These are phyloP conservation scores for Prosapia bicincta DNA, from an alignment of 2,888 invertebrate species.

Conservation along the genomic window DNA sequence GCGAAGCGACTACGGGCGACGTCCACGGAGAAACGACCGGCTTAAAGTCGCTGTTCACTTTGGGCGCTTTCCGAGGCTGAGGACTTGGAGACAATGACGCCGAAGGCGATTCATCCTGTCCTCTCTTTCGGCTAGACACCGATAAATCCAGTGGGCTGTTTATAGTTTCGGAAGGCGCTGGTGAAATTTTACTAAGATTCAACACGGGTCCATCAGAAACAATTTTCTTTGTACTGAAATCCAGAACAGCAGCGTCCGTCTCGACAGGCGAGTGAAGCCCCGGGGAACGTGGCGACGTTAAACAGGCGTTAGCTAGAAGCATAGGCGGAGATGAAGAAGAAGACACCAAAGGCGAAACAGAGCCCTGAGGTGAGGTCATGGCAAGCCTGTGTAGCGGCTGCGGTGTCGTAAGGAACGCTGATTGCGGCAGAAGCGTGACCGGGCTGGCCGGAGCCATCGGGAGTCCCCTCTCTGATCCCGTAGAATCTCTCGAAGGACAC, in stretches of 20 bases:
- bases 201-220: conserved; percentile 56
- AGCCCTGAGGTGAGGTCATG: conserved; percentile 60
- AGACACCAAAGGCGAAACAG: conserved; percentile 65
- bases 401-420: conserved; percentile 57
- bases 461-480: conserved; percentile 61
- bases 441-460: conserved; percentile 52
- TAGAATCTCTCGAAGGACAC: conserved; percentile 75
- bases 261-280: conserved; percentile 57
- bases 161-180: conserved; percentile 47
- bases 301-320: conserved; percentile 36
- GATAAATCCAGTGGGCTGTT: conserved; percentile 78
- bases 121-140: conserved; percentile 68
- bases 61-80: conserved; percentile 39
- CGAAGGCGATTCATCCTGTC: conserved; percentile 53
- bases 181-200: conserved; percentile 61
- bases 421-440: conserved; percentile 32
- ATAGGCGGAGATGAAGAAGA: conserved; percentile 63
- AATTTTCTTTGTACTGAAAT: conserved; percentile 73
- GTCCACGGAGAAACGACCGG: conserved; percentile 73
- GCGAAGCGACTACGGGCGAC: conserved; percentile 69
- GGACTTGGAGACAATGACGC: conserved; percentile 38
- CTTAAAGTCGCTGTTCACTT: conserved; percentile 58
- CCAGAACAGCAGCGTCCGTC: conserved; percentile 61
- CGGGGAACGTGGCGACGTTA: conserved; percentile 50
- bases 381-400: conserved; percentile 65